Percentiles rank a stretch among this genome's conserved stretches.
Conservation (phyloP, 2,888 invertebrate species). For the Eledone cirrhosa region DNA sequence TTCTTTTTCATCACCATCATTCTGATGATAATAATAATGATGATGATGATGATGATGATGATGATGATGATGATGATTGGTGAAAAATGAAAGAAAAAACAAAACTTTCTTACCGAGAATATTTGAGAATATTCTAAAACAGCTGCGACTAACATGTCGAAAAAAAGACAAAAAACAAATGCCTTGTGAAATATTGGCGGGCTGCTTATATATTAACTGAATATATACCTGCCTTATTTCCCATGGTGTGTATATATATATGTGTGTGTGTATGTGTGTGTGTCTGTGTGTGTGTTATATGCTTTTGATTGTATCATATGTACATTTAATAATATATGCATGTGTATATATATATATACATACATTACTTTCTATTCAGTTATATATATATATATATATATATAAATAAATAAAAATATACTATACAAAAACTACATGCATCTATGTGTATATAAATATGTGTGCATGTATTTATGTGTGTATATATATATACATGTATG, state of each 20-base stretch:
- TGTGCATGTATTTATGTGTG: no score
- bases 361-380: no score
- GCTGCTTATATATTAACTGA: not conserved
- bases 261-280: no score
- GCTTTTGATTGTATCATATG: no score
- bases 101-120: not conserved
- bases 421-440: no score
- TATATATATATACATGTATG: no score
- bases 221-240: not conserved
- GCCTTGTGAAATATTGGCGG: not conserved
- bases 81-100: not conserved
- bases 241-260: not conserved
- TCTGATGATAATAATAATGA: not conserved
- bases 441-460: no score
- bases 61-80: not conserved
- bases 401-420: no score
- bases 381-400: no score
- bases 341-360: no score
- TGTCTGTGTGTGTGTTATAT: no score
- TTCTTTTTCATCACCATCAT: not conserved
- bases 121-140: not conserved
- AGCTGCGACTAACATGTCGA: not conserved
- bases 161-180: not conserved
- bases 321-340: no score
- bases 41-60: not conserved